Evolutionary conservation across 1,140 invertebrate genomes (phyloP).

Genomic region (Carposina sasakii): DNA sequence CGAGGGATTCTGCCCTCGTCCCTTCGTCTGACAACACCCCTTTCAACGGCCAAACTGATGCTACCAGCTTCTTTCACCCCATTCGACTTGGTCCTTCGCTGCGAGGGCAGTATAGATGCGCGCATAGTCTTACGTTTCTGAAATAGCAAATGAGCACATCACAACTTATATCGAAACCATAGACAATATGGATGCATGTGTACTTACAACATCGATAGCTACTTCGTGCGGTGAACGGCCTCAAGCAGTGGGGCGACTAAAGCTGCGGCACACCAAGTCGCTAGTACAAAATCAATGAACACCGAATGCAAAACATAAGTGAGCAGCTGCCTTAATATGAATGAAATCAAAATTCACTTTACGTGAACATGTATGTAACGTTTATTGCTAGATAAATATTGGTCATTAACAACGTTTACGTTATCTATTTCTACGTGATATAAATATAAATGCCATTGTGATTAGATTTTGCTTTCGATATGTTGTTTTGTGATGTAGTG

Average conservation of each 20-base stretch:
- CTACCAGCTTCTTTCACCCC: slow-evolving; percentile 84
- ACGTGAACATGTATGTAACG: slow-evolving; percentile 45
- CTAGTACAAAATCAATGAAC: no score
- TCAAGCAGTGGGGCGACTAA: slow-evolving; percentile 32
- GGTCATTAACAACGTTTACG: slow-evolving; percentile 53
- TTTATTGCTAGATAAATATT: slow-evolving; percentile 49
- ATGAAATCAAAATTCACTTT: slow-evolving; percentile 40
- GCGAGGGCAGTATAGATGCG: slow-evolving; percentile 81
- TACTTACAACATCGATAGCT: slow-evolving; percentile 54
- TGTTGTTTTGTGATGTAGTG: slow-evolving; percentile 53
- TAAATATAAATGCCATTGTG: slow-evolving; percentile 12
- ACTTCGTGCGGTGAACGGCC: slow-evolving; percentile 24
- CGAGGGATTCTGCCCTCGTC: slow-evolving; percentile 73
- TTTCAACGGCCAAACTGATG: slow-evolving; percentile 84
- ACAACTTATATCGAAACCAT: no score
- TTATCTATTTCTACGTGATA: background rate
- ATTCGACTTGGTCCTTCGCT: slow-evolving; percentile 84
- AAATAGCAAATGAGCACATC: no score
- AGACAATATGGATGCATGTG: slow-evolving; percentile 26
- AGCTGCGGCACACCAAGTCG: no score
- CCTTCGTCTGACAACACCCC: slow-evolving; percentile 73
- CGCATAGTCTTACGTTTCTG: slow-evolving; percentile 89
- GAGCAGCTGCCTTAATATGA: no score
- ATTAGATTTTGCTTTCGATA: slow-evolving; percentile 53
- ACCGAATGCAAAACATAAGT: no score